Conservation (phyloP, 2,888 invertebrate species). For the Malachius bipustulatus region DNA sequence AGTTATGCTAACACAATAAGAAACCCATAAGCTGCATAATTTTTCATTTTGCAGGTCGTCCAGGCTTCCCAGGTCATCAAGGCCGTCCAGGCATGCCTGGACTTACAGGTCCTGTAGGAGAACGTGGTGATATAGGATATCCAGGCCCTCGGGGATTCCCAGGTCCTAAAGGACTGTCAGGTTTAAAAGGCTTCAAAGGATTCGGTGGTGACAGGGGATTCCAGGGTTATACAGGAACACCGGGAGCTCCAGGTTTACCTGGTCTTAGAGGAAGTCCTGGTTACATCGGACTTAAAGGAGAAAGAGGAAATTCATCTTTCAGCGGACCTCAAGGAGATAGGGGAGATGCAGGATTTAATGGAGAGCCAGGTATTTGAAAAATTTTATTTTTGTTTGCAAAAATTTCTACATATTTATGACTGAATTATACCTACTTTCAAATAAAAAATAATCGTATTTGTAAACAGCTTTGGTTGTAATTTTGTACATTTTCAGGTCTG, state of each 20-base stretch:
- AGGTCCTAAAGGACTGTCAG: slow-evolving; percentile 36
- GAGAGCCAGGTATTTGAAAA: slow-evolving; percentile 30
- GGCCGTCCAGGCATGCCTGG: slow-evolving; percentile 36
- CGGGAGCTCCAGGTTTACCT: slow-evolving; percentile 27
- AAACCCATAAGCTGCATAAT: slow-evolving; percentile 10
- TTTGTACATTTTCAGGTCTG: slow-evolving; percentile 38
- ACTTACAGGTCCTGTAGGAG: slow-evolving; percentile 41
- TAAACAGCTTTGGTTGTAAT: too few relatives aligned
- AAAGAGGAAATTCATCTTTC: slow-evolving; percentile 46
- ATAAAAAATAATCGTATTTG: too few relatives aligned
- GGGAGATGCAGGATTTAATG: slow-evolving; percentile 39
- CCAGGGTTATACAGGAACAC: slow-evolving; percentile 38
- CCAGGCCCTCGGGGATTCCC: slow-evolving; percentile 27
- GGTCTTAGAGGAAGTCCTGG: slow-evolving; percentile 37
- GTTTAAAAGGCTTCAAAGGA: slow-evolving; percentile 26
- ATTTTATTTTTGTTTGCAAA: too few relatives aligned
- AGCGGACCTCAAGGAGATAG: slow-evolving; percentile 51
- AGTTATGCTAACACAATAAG: too few relatives aligned
- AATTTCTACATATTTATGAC: too few relatives aligned
- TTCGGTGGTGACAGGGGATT: slow-evolving; percentile 33
- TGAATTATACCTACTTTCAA: too few relatives aligned
- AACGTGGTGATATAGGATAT: slow-evolving; percentile 33
- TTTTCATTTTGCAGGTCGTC: slow-evolving; percentile 29
- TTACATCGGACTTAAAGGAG: slow-evolving; percentile 30
- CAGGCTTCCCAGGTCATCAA: slow-evolving; percentile 33